Conservation (phyloP, 2,888 invertebrate genomes). For the Chalcis sispes region DNA sequence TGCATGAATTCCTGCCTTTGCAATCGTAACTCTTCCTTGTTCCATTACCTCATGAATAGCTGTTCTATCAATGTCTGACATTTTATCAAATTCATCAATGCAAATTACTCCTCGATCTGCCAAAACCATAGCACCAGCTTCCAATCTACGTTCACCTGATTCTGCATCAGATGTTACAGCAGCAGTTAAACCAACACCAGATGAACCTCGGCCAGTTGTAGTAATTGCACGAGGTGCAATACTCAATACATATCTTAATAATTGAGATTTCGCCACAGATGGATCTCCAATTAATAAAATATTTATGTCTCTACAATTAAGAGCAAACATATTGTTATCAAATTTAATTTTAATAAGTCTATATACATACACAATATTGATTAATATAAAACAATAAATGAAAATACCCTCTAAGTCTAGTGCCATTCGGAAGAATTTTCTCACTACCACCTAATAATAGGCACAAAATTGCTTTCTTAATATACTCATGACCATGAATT, state of each 20-base stretch:
- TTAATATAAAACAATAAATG: not conserved
- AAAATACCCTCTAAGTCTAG: conserved; percentile 88
- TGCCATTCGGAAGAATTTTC: conserved; percentile 93
- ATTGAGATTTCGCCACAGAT: conserved; percentile 98
- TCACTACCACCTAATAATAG: conserved; percentile 96
- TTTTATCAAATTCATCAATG: conserved; percentile 98
- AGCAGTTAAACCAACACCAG: conserved; percentile 98
- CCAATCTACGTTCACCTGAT: conserved; percentile 90
- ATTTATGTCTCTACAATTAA: conserved; percentile 84
- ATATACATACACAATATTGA: not conserved
- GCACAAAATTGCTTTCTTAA: conserved; percentile 97
- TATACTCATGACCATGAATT: conserved; percentile 97
- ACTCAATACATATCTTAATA: conserved; percentile 93
- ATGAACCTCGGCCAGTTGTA: conserved; percentile 98
- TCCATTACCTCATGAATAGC: conserved; percentile 99
- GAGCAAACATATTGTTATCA: not conserved
- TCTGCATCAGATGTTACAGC: conserved; percentile 98
- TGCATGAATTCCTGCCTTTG: conserved; percentile 99
- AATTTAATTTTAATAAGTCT: conserved; percentile 22
- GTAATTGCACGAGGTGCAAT: conserved; percentile 97
- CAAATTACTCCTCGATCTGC: conserved; percentile 99
- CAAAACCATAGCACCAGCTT: conserved; percentile 99
- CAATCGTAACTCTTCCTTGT: conserved; percentile 97
- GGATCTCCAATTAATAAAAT: conserved; percentile 98
- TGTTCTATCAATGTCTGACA: conserved; percentile 99